A percentile compares a stretch with the other conserved stretches of the same genome.
These are phyloP conservation scores for Pygocentrus nattereri DNA, from an alignment of 2,797 vertebrate species.

Conservation along the genomic window DNA sequence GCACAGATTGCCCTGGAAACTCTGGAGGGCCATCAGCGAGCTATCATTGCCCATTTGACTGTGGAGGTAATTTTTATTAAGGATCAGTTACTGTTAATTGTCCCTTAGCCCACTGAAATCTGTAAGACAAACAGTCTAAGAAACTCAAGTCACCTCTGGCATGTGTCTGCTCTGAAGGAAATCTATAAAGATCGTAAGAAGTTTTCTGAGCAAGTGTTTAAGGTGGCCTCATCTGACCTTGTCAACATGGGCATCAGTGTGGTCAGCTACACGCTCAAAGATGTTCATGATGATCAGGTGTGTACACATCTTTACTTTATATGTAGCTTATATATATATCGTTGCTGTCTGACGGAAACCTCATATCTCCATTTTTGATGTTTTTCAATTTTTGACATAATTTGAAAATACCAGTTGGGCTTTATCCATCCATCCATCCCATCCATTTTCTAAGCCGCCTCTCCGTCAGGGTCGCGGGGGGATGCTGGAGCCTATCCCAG, in stretches of 20 bases:
- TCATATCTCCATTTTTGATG: too few relatives aligned
- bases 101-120: neutral
- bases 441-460: too few relatives aligned
- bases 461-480: too few relatives aligned
- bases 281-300: conserved; percentile 94
- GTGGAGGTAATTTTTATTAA: conserved; percentile 81
- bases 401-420: too few relatives aligned
- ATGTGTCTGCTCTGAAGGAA: conserved; percentile 76
- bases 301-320: neutral
- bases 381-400: too few relatives aligned
- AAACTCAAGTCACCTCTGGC: neutral
- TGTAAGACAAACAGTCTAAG: neutral
- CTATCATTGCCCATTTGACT: conserved; percentile 94
- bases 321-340: neutral
- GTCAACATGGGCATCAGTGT: conserved; percentile 96
- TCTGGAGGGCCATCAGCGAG: conserved; percentile 91
- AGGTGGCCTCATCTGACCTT: conserved; percentile 92
- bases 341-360: too few relatives aligned
- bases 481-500: too few relatives aligned
- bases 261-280: conserved; percentile 94
- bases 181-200: conserved; percentile 96
- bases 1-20: conserved; percentile 92
- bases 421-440: too few relatives aligned
- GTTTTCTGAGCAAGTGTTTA: conserved; percentile 94
- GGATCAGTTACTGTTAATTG: neutral